Percentiles rank a stretch among this genome's conserved stretches.
phyloP scores from a whole-genome alignment of 2,113 vertebrate species.

The Chionodraco myersi region DNA sequence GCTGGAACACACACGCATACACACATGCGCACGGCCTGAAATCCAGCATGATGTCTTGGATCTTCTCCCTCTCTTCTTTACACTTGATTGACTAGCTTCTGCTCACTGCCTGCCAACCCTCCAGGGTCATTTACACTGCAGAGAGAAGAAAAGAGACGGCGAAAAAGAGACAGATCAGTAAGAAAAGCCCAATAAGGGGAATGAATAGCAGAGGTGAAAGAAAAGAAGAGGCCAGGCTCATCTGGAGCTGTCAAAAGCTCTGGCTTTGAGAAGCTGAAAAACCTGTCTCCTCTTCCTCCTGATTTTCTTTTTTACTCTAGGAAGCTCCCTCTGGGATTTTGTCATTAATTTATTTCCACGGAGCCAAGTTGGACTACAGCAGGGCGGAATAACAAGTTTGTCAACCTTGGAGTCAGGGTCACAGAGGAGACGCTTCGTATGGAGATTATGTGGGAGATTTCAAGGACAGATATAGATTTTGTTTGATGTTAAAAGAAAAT shows the following conservation, averaged over 20 bases:
- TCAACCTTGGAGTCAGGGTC: constrained; percentile 55
- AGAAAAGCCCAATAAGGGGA: constrained; percentile 59
- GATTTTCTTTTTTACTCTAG: constrained; percentile 38
- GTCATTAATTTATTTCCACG: constrained; percentile 60
- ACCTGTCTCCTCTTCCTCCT: neutral
- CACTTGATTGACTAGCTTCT: constrained; percentile 71
- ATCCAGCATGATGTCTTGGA: constrained; percentile 57
- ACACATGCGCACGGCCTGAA: constrained; percentile 12
- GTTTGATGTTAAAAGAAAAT: constrained; percentile 42
- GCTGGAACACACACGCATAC: constrained; percentile 3
- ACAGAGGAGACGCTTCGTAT: constrained; percentile 16
- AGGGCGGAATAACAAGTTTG: constrained; percentile 32
- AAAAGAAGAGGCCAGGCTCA: constrained; percentile 47
- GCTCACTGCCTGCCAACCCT: constrained; percentile 66
- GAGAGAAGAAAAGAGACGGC: constrained; percentile 40
- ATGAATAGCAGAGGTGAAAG: constrained; percentile 60
- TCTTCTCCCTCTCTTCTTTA: constrained; percentile 59
- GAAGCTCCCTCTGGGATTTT: constrained; percentile 44
- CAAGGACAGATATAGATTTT: constrained; percentile 25
- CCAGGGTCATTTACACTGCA: constrained; percentile 59
- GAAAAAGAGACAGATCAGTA: constrained; percentile 50
- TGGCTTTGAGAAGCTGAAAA: constrained; percentile 46
- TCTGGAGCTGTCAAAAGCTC: constrained; percentile 61
- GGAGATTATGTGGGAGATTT: constrained; percentile 39
- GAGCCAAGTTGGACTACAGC: constrained; percentile 33